Conservation (phyloP, 2,888 invertebrate genomes). For the Diplazon laetatorius region DNA sequence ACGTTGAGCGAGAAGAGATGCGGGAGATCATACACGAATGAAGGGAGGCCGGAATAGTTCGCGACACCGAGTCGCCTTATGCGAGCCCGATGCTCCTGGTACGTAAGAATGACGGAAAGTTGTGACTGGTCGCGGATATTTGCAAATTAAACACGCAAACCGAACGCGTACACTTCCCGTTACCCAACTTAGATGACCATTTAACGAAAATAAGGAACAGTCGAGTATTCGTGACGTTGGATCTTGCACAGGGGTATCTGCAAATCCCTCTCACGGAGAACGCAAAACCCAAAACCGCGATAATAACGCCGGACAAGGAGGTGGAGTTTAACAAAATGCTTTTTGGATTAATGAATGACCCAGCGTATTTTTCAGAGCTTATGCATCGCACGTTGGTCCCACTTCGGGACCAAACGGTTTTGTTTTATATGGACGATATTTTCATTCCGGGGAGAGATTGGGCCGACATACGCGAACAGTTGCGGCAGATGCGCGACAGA, state of each 20-base stretch:
- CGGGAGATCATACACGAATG: too few species aligned
- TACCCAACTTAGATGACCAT: background rate
- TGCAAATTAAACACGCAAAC: background rate
- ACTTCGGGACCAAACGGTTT: background rate
- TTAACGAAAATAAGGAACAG: background rate
- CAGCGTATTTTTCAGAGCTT: background rate
- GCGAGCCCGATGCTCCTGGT: conserved; percentile 61
- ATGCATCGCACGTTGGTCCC: background rate
- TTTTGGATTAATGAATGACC: background rate
- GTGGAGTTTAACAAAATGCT: background rate
- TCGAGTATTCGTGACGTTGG: background rate
- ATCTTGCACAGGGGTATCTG: background rate
- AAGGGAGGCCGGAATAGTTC: too few species aligned
- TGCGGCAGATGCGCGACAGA: too few species aligned
- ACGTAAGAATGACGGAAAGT: conserved; percentile 25
- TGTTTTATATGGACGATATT: background rate
- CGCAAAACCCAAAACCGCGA: background rate
- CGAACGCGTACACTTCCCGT: background rate
- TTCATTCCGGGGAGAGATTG: background rate
- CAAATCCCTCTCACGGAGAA: background rate
- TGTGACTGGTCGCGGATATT: background rate
- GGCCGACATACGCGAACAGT: too few species aligned
- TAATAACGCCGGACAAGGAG: background rate
- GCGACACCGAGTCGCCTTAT: conserved; percentile 50
- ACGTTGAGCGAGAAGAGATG: too few species aligned